A percentile compares a stretch with the other conserved stretches of the same genome.
Conservation (phyloP, 2,113 vertebrate species). For the Callaeas wilsoni region DNA sequence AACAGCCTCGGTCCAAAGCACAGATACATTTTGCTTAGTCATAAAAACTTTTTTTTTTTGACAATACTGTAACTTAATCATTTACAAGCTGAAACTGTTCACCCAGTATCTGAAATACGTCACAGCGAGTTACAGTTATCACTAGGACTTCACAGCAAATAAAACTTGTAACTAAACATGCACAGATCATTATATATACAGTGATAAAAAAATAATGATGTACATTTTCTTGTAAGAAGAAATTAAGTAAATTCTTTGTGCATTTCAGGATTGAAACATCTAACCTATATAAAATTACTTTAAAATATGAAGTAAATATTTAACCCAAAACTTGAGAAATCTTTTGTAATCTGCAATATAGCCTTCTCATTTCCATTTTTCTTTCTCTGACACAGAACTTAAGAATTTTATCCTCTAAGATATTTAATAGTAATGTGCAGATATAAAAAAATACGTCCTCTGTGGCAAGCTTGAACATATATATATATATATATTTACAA, state of each 20-base stretch:
- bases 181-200: constrained; percentile 49
- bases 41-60: constrained; percentile 12
- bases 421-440: constrained; percentile 54
- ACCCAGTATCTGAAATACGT: constrained; percentile 49
- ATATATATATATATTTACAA: constrained; percentile 64
- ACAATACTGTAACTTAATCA: constrained; percentile 21
- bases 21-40: constrained; percentile 30
- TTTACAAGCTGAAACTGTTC: constrained; percentile 36
- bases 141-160: constrained; percentile 44
- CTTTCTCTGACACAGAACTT: constrained; percentile 7
- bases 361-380: constrained; percentile 14
- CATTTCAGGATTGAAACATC: constrained; percentile 51
- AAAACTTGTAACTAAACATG: constrained; percentile 37
- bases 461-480: constrained; percentile 39
- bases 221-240: constrained; percentile 62
- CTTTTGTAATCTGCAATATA: constrained; percentile 43
- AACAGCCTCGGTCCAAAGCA: constrained; percentile 15
- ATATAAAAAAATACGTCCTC: constrained; percentile 51
- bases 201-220: constrained; percentile 61
- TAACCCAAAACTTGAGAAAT: constrained; percentile 42
- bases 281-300: constrained; percentile 59
- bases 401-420: constrained; percentile 39
- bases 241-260: constrained; percentile 57
- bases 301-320: constrained; percentile 57
- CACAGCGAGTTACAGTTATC: constrained; percentile 37